Evolutionary conservation across 2,888 invertebrate genomes (phyloP).

Genomic region (Troides helena): DNA sequence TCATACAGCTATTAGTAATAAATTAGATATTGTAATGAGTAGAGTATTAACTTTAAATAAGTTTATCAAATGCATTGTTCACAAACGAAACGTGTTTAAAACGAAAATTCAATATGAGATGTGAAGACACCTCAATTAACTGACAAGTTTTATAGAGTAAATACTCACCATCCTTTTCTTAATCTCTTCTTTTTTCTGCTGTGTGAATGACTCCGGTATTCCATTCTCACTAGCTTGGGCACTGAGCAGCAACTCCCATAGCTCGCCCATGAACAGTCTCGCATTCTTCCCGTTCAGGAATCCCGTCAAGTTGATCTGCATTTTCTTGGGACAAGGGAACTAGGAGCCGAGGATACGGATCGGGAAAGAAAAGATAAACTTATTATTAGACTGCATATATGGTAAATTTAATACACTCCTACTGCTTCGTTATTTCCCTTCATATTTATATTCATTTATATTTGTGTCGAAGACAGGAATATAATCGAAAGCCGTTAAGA

Average conservation of each 20-base stretch:
- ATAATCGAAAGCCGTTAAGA: conserved; percentile 62
- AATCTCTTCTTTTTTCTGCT: conserved; percentile 98
- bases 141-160: neutral
- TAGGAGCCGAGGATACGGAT: conserved; percentile 76
- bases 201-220: conserved; percentile 96
- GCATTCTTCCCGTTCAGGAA: conserved; percentile 99
- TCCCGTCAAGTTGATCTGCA: conserved; percentile 99
- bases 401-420: conserved; percentile 42
- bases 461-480: conserved; percentile 30
- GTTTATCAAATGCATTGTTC: no score
- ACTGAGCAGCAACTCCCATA: conserved; percentile 96
- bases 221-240: conserved; percentile 97
- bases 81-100: no score
- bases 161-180: conserved; percentile 88
- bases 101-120: no score
- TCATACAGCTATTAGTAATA: no score
- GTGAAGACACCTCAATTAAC: no score
- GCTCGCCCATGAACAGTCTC: conserved; percentile 97
- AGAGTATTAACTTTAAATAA: no score
- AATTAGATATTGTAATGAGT: no score
- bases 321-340: conserved; percentile 98
- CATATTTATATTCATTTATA: conserved; percentile 4
- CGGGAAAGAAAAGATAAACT: conserved; percentile 64
- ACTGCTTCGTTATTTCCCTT: conserved; percentile 30
- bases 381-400: conserved; percentile 48